Conservation (phyloP, 2,888 invertebrate genomes). For the Oscheius sp. region DNA sequence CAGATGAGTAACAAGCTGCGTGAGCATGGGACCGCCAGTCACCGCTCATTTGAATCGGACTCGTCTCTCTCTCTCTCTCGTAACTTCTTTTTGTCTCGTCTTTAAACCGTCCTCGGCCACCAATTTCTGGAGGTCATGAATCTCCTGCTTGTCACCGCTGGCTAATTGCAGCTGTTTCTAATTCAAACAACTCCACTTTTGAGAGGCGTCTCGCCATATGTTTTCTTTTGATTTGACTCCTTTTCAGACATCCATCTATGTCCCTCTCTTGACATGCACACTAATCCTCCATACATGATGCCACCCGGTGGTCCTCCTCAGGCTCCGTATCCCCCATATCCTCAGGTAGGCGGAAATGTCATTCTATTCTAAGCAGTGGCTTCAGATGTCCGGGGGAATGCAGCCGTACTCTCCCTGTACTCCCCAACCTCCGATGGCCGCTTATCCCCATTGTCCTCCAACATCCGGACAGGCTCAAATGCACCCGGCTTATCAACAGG, state of each 20-base stretch:
- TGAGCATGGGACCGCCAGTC: no score
- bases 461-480: not conserved
- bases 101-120: not conserved
- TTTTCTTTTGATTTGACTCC: not conserved
- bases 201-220: no score
- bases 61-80: not conserved
- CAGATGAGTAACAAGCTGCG: no score
- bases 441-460: not conserved
- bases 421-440: slow-evolving; percentile 1
- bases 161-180: slow-evolving; percentile 4
- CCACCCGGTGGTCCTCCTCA: not conserved
- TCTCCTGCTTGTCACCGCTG: not conserved
- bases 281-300: not conserved
- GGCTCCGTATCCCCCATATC: not conserved
- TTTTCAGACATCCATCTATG: not conserved
- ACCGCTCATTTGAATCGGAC: not conserved
- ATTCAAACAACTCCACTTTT: not conserved
- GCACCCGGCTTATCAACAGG: slow-evolving; percentile 27
- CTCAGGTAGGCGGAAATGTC: not conserved
- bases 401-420: slow-evolving; percentile 17
- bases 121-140: slow-evolving; percentile 7
- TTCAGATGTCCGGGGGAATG: not conserved
- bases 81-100: not conserved
- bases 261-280: not conserved
- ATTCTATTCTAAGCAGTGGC: no score